These are phyloP conservation scores for Urocynchramus pylzowi DNA, from an alignment of 2,113 vertebrate species.

Conservation along the genomic window DNA sequence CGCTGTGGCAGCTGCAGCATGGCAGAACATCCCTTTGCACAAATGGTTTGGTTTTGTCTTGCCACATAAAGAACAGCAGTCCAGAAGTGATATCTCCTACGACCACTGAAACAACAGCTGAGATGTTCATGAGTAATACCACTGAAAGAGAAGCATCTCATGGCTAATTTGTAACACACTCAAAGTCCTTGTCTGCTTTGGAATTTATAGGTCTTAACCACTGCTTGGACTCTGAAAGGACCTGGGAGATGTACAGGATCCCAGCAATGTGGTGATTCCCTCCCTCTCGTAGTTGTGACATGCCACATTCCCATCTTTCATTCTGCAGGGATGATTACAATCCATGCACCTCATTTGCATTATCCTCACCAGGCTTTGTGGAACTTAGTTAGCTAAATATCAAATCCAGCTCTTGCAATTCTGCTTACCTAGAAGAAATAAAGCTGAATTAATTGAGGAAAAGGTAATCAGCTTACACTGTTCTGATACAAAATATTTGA, in stretches of 20 bases:
- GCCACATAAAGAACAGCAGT: background rate
- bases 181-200: background rate
- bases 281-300: fast-evolving
- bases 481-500: background rate
- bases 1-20: fast-evolving
- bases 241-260: background rate
- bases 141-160: background rate
- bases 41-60: background rate
- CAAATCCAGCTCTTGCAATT: background rate
- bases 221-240: background rate
- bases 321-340: background rate
- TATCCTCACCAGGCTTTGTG: background rate
- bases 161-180: background rate
- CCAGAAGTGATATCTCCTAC: fast-evolving
- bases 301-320: background rate
- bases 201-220: background rate
- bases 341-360: background rate
- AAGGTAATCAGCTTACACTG: background rate
- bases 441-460: background rate
- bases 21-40: fast-evolving
- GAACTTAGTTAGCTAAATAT: background rate
- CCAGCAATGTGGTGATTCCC: background rate
- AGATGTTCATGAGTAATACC: background rate
- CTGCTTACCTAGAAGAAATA: background rate
- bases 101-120: background rate